Percentiles rank a stretch among this genome's conserved stretches.
These are phyloP conservation scores for Epinotia brunnichana DNA, from an alignment of 2,888 invertebrate genomes.

Conservation along the genomic window DNA sequence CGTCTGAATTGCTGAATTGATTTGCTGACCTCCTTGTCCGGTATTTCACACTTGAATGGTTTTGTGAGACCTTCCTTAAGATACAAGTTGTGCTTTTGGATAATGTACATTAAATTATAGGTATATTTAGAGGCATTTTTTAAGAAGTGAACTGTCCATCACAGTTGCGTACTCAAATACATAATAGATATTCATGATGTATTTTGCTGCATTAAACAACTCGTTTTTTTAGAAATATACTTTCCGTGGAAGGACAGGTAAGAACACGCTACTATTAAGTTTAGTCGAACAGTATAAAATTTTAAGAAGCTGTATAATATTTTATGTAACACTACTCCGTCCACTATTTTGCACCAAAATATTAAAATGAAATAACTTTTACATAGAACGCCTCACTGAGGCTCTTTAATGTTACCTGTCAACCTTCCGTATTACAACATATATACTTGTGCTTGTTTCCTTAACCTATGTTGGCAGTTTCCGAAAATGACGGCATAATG, in stretches of 20 bases:
- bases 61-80: background rate
- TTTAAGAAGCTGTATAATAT: too few relatives aligned
- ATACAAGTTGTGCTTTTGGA: background rate
- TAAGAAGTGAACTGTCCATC: background rate
- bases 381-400: conserved; percentile 29
- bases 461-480: conserved; percentile 62
- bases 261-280: background rate
- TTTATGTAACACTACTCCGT: too few relatives aligned
- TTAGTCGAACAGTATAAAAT: background rate
- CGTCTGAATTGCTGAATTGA: background rate
- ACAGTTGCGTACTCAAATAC: background rate
- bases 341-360: background rate
- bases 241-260: background rate
- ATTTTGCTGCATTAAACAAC: too few relatives aligned
- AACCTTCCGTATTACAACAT: conserved; percentile 36
- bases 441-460: conserved; percentile 63
- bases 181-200: background rate
- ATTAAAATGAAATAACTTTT: background rate
- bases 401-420: conserved; percentile 11
- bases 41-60: background rate
- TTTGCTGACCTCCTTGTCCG: background rate
- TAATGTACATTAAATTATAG: background rate
- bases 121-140: background rate
- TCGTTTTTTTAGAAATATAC: too few relatives aligned
- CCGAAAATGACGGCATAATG: conserved; percentile 76